phyloP scores from a whole-genome alignment of 2,113 vertebrate species.

The Burhinus bistriatus region DNA sequence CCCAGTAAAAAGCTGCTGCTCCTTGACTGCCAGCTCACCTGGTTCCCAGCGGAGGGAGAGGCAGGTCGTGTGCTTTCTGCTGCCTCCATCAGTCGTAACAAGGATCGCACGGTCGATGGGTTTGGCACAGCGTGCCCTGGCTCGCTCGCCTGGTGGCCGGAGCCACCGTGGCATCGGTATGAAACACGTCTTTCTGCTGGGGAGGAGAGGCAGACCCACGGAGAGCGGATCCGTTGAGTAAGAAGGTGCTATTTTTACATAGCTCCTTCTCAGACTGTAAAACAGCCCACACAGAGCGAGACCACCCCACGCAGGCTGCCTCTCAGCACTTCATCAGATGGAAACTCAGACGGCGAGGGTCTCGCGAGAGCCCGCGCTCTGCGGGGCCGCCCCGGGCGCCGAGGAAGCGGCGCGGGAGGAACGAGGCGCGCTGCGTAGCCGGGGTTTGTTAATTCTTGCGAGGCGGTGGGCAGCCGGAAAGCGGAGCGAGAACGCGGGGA shows the following conservation, averaged over 20 bases:
- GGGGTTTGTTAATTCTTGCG: neutral
- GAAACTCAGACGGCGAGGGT: neutral
- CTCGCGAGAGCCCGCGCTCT: neutral
- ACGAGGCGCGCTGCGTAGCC: neutral
- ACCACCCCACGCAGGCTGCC: neutral
- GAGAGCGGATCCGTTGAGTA: neutral
- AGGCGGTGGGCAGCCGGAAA: neutral
- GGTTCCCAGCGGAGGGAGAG: neutral
- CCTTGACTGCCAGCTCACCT: neutral
- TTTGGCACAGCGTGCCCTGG: neutral
- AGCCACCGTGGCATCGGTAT: neutral
- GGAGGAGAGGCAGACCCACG: neutral
- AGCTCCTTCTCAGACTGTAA: neutral
- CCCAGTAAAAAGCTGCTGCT: neutral
- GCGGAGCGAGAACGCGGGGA: neutral
- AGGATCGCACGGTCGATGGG: rapidly evolving
- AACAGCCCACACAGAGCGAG: neutral
- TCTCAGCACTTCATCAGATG: neutral
- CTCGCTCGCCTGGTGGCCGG: too few relatives aligned
- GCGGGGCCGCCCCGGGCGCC: neutral
- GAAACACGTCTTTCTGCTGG: neutral
- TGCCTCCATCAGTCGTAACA: neutral
- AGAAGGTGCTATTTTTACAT: neutral
- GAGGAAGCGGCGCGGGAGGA: neutral
- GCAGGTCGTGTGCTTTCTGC: neutral